Evolutionary conservation across 1,140 invertebrate genomes (phyloP).

Genomic region (Pissodes strobi): DNA sequence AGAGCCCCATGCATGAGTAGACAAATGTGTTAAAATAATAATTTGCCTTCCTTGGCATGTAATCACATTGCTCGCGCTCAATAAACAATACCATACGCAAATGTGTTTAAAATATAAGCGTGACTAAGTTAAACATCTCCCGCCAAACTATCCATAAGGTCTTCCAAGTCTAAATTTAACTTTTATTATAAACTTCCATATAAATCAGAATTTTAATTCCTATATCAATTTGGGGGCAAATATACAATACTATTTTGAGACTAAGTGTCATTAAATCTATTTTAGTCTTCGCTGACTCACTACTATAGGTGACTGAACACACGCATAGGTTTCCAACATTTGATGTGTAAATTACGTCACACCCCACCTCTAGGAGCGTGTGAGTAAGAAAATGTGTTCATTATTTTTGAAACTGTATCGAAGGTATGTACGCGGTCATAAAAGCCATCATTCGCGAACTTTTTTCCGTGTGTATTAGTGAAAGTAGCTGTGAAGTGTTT

Average conservation of each 20-base stretch:
- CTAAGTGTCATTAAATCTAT: constrained; percentile 6
- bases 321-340: constrained; percentile 24
- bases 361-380: constrained; percentile 25
- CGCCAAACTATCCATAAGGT: not conserved
- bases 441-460: not conserved
- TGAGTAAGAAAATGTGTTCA: constrained; percentile 24
- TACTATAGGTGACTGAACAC: constrained; percentile 28
- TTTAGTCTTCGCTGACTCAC: constrained; percentile 17
- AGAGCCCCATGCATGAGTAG: no score
- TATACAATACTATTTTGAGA: constrained; percentile 17
- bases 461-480: not conserved
- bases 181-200: constrained; percentile 2
- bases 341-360: constrained; percentile 25
- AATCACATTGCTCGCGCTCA: no score
- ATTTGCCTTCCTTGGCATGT: no score
- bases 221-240: not conserved
- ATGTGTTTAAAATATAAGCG: no score
- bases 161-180: not conserved
- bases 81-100: no score
- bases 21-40: no score
- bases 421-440: constrained; percentile 8
- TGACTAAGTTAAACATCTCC: not conserved
- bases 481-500: not conserved
- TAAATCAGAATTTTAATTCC: not conserved
- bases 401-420: constrained; percentile 12